phyloP scores from a whole-genome alignment of 2,888 invertebrate genomes.

The Eupithecia subfuscata region DNA sequence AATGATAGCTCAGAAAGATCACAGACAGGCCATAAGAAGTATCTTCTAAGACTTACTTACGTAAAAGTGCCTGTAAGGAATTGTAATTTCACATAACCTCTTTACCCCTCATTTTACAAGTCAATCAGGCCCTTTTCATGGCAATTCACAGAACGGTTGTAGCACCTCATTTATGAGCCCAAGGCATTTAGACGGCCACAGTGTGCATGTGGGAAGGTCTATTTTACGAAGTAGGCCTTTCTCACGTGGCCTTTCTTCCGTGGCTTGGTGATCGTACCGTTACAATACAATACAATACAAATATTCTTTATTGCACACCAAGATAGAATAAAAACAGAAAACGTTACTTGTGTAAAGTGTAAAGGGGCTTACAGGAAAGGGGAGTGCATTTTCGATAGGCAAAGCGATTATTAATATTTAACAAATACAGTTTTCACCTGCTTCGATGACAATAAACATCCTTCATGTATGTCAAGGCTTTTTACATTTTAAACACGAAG shows the following conservation, averaged over 20 bases:
- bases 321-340: too few species aligned
- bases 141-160: neutral
- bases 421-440: too few species aligned
- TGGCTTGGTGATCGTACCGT: neutral
- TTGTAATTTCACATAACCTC: neutral
- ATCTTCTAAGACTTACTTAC: too few species aligned
- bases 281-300: too few species aligned
- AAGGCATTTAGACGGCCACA: neutral
- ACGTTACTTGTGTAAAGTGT: too few species aligned
- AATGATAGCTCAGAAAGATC: too few species aligned
- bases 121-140: neutral
- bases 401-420: too few species aligned
- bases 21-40: too few species aligned
- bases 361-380: neutral
- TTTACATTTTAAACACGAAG: neutral
- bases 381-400: neutral
- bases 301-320: too few species aligned
- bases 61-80: neutral
- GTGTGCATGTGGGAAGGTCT: neutral
- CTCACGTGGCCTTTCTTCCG: neutral
- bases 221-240: neutral
- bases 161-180: neutral
- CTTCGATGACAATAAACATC: too few species aligned
- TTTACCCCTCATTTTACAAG: neutral
- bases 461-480: neutral